Base-by-base conservation (phyloP, 2,113 vertebrate species). In the Scolopax mira region DNA sequence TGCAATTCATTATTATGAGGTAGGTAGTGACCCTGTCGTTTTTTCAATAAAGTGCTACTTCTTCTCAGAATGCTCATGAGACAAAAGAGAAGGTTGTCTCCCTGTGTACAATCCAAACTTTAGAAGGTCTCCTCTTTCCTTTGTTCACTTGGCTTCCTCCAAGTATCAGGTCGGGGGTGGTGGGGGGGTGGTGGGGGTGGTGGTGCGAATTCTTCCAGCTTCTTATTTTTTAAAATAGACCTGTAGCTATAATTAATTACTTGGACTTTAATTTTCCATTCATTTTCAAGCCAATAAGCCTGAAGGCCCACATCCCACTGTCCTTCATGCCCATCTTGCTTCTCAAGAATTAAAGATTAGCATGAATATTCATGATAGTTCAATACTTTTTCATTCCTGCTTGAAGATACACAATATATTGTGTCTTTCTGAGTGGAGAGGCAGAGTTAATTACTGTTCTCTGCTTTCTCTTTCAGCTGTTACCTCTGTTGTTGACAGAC, bases 351-450 rank as follows among this genome's bases (percentile, higher is more conserved):
- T 84, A 79, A 94, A 91, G 41, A 91, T 81, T 35, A 81, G 2
- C 8, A 64, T 91, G 60, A 94, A 87, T 94, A 93, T 91, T 91
- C 60, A 81, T 81, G n/a, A 51, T 9, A 52, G 11, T 84, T 91
- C 70, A 80, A 78, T 62, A 61, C 10, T 60, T 91, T 88, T 39
- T 78, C 25, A 65, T 13, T 18, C 18, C 5, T 73, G 8, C 11
- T 85, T 69, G 67, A 85, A 90, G 66, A 42, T 37, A 64, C 10
- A 42, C 44, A 79, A 31, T 64, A 66, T 67, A 64, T 54, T 0
- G 3, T 2, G 2, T 49, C 27, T 61, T 70, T 73, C 30, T 70
- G 10, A 58, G 18, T 8, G 8, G 6, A 83, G 10, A 82, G 54
- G 35, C 44, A 72, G 10, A 83, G 27, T 6, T 88, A 67, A 64